Percentiles rank a stretch among this genome's conserved stretches.
Evolutionary conservation across 2,113 vertebrate species (phyloP).

Genomic region (Paradoxurus hermaphroditus): DNA sequence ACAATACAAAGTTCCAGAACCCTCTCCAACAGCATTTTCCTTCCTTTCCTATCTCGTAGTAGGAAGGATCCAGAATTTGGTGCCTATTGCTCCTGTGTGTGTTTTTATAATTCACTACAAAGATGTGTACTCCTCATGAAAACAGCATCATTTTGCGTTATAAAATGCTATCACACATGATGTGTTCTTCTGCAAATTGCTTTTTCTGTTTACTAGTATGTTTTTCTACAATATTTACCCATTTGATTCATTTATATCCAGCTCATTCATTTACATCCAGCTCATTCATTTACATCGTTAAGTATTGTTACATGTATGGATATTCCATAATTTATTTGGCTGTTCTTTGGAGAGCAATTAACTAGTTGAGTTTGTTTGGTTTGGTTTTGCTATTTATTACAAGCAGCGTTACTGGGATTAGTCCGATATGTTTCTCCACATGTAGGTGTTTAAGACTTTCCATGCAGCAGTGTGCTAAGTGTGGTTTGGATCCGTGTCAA

Average conservation of each 20-base stretch:
- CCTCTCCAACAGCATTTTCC: neutral
- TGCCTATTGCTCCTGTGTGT: neutral
- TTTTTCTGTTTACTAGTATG: neutral
- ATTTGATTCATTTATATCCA: neutral
- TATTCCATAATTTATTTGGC: neutral
- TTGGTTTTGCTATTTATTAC: neutral
- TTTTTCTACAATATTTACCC: neutral
- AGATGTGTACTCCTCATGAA: neutral
- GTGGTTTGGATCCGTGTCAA: neutral
- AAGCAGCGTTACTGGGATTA: neutral
- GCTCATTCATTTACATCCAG: neutral
- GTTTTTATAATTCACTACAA: neutral
- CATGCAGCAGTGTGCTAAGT: neutral
- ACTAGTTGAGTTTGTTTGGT: neutral
- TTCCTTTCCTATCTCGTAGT: neutral
- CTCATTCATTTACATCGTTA: neutral
- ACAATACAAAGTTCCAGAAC: neutral
- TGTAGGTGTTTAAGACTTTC: neutral
- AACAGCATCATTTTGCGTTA: neutral
- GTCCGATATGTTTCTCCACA: neutral
- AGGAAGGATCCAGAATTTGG: neutral
- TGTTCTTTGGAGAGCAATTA: neutral
- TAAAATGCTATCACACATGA: neutral
- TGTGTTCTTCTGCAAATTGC: neutral
- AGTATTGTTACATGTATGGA: neutral